Base-by-base conservation (phyloP, 2,888 invertebrate species). In the Orthosia gothica region DNA sequence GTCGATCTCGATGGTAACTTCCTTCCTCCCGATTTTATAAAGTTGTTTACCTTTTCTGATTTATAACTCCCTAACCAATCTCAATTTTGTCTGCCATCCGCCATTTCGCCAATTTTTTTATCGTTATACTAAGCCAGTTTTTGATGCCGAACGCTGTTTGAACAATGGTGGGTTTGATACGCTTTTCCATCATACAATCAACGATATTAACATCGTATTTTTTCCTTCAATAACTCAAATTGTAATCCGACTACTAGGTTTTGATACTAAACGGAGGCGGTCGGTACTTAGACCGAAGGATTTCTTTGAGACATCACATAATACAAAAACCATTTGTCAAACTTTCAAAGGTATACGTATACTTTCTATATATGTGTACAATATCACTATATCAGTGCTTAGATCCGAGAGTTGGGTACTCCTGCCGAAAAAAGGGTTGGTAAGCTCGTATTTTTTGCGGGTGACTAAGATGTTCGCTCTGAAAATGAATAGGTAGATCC, bases 321-420 rank as follows among this genome's bases (percentile, higher is more conserved):
- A 49, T 59, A 59, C 15, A 54, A 59, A 72, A 79, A 61, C 72
- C 40, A 75, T 79, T 75, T 75, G 12, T 75, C 73, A 75, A 26
- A 40, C 72, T 49, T 47, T 72, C 52, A 71, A 79, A 71, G 47
- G 52, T 71, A n/a, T 64, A 58, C 20, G 18, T 58, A 68, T 20
- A n/a, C 16, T 23, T 5, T 12, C 20, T 13, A 13, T 5, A 40
- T 1, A 40, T 7, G 9, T n/a, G 23, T 23, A 13, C 13, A n/a
- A n/a, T 59, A 59, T 45, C 4, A 23, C 26, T 52, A 47, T 75
- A 45, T 79, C 32, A 3, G 23, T 57, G 23, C 62, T 50, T n/a
- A 26, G 50, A 72, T 76, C 80, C 72, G 45, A 61, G n/a, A 23
- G n/a, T 5, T 40, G 20, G 3, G 20, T 45, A 74, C 61, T 57